Evolutionary conservation across 2,113 vertebrate genomes (phyloP).

Genomic region (Motacilla alba): DNA sequence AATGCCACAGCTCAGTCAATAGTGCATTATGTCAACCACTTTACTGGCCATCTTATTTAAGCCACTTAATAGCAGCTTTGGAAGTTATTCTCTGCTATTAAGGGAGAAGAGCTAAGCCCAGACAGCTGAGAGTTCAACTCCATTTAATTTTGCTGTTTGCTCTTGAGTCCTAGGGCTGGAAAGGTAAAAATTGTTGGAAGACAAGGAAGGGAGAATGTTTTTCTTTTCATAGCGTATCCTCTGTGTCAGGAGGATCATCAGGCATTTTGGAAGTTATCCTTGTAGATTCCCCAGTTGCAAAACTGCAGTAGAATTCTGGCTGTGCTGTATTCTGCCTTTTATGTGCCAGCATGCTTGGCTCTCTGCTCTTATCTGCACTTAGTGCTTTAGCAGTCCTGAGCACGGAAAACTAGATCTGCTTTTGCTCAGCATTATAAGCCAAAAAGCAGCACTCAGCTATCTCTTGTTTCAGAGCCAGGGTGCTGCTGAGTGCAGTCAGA

Average conservation of each 20-base stretch:
- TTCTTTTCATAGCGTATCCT: not conserved
- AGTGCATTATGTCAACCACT: not conserved
- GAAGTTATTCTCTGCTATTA: not conserved
- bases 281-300: not conserved
- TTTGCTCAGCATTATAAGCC: not conserved
- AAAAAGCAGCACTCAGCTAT: not conserved
- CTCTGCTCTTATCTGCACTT: not conserved
- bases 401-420: not conserved
- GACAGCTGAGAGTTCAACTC: not conserved
- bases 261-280: not conserved
- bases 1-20: not conserved
- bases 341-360: not conserved
- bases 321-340: not conserved
- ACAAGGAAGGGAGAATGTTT: not conserved
- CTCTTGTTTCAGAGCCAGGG: not conserved
- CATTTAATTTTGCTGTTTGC: not conserved
- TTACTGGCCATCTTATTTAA: not conserved
- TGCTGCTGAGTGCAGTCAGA: not conserved
- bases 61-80: not conserved
- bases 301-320: not conserved
- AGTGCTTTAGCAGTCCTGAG: not conserved
- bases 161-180: not conserved
- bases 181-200: not conserved
- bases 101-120: not conserved
- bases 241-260: not conserved